Base-by-base conservation (phyloP, 2,888 invertebrate species). In the Deilephila porcellus region DNA sequence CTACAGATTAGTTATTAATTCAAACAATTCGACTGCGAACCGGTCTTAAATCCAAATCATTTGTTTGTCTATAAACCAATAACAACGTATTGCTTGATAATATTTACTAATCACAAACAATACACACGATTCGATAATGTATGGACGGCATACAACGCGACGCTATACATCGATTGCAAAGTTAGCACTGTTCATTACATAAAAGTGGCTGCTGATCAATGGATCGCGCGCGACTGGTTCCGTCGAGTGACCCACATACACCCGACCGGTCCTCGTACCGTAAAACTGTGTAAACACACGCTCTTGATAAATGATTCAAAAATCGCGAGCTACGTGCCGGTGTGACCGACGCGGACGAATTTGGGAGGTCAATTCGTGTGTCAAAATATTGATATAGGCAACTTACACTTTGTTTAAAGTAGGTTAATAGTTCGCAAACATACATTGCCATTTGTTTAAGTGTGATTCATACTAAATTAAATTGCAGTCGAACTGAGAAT, bases 301-400 rank as follows among this genome's bases (percentile, higher is more conserved):
- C 75, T 56, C 78, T 82, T 88, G 88, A 88, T 88, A 86, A 88
- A 89, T 89, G 84, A 86, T 86, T 84, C 82, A 83, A 83, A 85
- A 85, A 87, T 85, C 82, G 82, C 83, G 72, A 82, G 81, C 80
- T 85, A 82, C 83, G 77, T 79, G 75, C 74, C 34, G 32, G 37
- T 64, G 37, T 64, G 56, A n/a, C 19, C n/a, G n/a, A 19, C 52
- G 67, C 0, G 52, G 52, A 52, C 20, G 45, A 20, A 52, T 67
- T 29, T 52, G 34, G 52, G 17, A 25, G 6, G 17, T 52, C 25
- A 20, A 1, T 67, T 52, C 5, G 25, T 45, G 45, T 45, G 25
- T 17, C n/a, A 52, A 52, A 67, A 45, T 45, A 0, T 3, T 14
- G 14, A 45, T 14, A 4, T 45, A 45, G 11, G 11, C 14, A 45